phyloP scores from a whole-genome alignment of 2,797 vertebrate species.

The Micromesistius poutassou region DNA sequence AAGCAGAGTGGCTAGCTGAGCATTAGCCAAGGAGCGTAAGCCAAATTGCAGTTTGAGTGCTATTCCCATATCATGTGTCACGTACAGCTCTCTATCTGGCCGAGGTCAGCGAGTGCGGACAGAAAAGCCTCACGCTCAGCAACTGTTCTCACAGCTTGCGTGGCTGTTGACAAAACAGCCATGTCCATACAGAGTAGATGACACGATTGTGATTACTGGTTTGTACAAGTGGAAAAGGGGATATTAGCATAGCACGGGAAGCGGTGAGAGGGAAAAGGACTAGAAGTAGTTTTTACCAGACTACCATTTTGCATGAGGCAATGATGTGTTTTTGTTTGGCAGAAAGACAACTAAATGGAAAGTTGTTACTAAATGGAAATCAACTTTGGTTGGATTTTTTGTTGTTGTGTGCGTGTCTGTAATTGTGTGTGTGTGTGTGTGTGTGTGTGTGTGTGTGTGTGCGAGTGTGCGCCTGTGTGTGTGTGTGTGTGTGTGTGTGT shows the following conservation, averaged over 20 bases:
- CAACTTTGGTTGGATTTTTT: too few species aligned
- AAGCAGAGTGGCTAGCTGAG: too few species aligned
- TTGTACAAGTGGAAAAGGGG: not conserved
- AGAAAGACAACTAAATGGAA: too few species aligned
- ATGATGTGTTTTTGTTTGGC: too few species aligned
- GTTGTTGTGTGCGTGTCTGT: slow-evolving; percentile 1
- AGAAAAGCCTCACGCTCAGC: slow-evolving; percentile 32
- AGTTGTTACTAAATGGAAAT: too few species aligned
- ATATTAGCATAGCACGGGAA: too few species aligned
- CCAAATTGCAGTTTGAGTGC: too few species aligned
- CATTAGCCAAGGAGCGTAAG: too few species aligned
- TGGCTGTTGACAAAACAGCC: not conserved
- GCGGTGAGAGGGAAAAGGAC: too few species aligned
- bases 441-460: slow-evolving; percentile 2
- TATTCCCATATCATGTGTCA: too few species aligned
- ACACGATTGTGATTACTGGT: not conserved
- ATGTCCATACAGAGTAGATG: not conserved
- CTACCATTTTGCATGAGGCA: too few species aligned
- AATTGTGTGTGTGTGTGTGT: slow-evolving; percentile 8
- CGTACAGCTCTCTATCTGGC: not conserved
- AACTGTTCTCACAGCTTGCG: not conserved
- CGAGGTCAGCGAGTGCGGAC: slow-evolving; percentile 28
- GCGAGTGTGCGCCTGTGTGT: slow-evolving; percentile 20
- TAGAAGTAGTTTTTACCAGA: too few species aligned
- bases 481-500: slow-evolving; percentile 13